These are phyloP conservation scores for Girardinichthys multiradiatus DNA, from an alignment of 2,113 vertebrate species.

Conservation along the genomic window DNA sequence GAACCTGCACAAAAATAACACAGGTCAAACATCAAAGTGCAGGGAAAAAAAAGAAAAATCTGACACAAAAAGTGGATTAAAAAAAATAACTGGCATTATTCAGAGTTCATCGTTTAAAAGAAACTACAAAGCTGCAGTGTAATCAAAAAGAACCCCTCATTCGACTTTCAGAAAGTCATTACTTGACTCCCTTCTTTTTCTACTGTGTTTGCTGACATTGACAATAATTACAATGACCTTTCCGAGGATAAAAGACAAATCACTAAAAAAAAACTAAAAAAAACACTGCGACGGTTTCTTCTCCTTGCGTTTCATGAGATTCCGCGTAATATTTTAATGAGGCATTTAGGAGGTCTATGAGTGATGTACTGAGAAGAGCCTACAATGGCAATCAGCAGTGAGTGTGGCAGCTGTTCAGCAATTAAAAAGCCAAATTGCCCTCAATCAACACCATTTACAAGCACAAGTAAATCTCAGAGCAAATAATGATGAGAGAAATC, in stretches of 20 bases:
- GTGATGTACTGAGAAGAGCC: conserved; percentile 76
- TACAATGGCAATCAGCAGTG: conserved; percentile 82
- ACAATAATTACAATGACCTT: conserved; percentile 76
- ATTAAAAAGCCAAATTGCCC: conserved; percentile 85
- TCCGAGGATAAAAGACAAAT: conserved; percentile 75
- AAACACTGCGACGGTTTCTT: conserved; percentile 65
- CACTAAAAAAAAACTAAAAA: conserved; percentile 49
- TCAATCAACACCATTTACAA: conserved; percentile 84
- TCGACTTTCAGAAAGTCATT: conserved; percentile 69
- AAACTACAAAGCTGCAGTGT: conserved; percentile 26
- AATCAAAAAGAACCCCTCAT: conserved; percentile 60
- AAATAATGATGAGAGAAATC: conserved; percentile 80
- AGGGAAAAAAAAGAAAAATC: conserved; percentile 21
- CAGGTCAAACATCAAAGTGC: conserved; percentile 39
- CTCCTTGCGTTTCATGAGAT: conserved; percentile 70
- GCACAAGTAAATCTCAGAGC: conserved; percentile 77
- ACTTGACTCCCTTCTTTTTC: conserved; percentile 34
- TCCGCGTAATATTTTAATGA: conserved; percentile 75
- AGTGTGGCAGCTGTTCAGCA: conserved; percentile 81
- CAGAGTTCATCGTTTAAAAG: conserved; percentile 55
- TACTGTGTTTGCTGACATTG: conserved; percentile 75
- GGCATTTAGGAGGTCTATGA: conserved; percentile 74
- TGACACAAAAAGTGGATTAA: conserved; percentile 39
- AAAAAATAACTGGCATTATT: conserved; percentile 23
- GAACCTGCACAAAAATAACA: conserved; percentile 33